Evolutionary conservation across 2,888 invertebrate genomes (phyloP).

Genomic region (Lissocephala sabroskyi): DNA sequence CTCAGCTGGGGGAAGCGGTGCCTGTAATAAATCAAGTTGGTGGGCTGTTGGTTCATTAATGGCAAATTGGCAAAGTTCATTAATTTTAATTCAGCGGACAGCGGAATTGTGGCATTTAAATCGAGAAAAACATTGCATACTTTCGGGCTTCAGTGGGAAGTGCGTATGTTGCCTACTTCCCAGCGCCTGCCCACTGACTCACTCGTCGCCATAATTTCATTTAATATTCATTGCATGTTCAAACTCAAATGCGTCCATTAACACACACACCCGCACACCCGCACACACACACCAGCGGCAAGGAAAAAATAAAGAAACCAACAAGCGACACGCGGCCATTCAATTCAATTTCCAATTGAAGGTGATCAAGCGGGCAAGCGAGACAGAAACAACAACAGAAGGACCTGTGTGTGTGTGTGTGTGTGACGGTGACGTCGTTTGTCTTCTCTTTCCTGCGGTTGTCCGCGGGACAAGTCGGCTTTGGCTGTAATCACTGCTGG

Average conservation of each 20-base stretch:
- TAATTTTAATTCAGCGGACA: constrained; percentile 25
- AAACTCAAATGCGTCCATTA: constrained; percentile 22
- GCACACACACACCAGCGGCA: constrained; percentile 3
- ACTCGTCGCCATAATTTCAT: constrained; percentile 19
- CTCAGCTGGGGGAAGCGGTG: constrained; percentile 8
- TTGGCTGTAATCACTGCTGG: constrained; percentile 1
- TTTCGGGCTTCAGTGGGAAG: constrained; percentile 38
- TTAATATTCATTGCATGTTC: constrained; percentile 37
- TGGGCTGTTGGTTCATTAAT: constrained; percentile 29
- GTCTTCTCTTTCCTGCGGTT: not conserved
- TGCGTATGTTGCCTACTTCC: constrained; percentile 39
- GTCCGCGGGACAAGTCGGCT: not conserved
- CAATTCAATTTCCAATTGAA: not conserved
- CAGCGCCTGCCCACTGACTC: constrained; percentile 5
- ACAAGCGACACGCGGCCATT: constrained; percentile 1
- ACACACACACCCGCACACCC: no score
- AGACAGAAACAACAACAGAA: no score
- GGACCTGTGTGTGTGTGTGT: constrained; percentile 8
- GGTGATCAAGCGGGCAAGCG: constrained; percentile 23
- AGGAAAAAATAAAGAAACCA: no score
- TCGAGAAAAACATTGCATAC: constrained; percentile 41
- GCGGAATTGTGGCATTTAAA: not conserved
- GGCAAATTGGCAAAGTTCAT: constrained; percentile 20
- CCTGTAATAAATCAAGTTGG: constrained; percentile 56
- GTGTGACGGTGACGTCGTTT: not conserved